Conservation (phyloP, 2,797 vertebrate genomes). For the Lithobates sylvaticus region DNA sequence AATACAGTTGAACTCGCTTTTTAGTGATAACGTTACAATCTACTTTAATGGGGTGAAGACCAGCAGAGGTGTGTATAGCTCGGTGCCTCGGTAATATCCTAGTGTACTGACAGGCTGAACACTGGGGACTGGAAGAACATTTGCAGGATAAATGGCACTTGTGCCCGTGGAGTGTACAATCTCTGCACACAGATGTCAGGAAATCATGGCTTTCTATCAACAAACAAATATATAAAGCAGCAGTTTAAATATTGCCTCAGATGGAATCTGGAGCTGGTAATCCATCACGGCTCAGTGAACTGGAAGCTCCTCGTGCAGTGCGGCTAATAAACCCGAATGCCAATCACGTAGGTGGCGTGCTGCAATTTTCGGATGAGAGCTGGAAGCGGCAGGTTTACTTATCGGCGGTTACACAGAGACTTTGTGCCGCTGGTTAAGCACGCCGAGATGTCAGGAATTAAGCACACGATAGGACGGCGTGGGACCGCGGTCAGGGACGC, state of each 20-base stretch:
- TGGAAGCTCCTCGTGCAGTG: background rate
- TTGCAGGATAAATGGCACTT: background rate
- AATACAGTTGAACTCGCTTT: no score
- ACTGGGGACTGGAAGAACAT: no score
- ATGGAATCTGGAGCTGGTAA: background rate
- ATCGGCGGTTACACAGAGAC: slow-evolving; percentile 70
- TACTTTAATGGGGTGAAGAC: no score
- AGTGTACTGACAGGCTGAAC: no score
- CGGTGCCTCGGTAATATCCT: no score
- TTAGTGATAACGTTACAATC: no score
- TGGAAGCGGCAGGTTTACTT: slow-evolving; percentile 70
- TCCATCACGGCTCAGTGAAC: background rate
- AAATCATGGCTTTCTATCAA: background rate
- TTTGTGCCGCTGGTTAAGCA: slow-evolving; percentile 73
- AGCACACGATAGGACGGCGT: no score
- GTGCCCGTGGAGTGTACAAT: background rate
- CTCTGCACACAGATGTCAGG: background rate
- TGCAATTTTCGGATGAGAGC: slow-evolving; percentile 64
- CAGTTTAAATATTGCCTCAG: background rate
- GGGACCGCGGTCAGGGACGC: slow-evolving; percentile 18
- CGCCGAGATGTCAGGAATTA: slow-evolving; percentile 67
- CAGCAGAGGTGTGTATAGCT: no score
- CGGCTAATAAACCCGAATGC: slow-evolving; percentile 29
- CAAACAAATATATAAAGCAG: background rate
- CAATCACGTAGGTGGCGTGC: slow-evolving; percentile 63